These are phyloP conservation scores for Amiota minor DNA, from an alignment of 2,888 invertebrate genomes.

Conservation along the genomic window DNA sequence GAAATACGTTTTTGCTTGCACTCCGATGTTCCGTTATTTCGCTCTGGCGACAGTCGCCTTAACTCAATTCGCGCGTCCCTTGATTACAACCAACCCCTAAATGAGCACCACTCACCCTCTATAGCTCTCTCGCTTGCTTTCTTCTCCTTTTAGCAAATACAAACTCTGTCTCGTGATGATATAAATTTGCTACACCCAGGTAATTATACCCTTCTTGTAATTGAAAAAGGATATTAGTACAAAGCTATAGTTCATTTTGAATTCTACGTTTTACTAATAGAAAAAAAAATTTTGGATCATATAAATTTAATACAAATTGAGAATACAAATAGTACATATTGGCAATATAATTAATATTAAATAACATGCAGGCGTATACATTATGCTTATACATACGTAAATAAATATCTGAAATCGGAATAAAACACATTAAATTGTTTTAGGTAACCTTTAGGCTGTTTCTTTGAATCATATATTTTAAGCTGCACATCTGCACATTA, in stretches of 20 bases:
- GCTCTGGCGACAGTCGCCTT: slow-evolving; percentile 3
- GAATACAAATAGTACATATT: too few relatives aligned
- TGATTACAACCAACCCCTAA: slow-evolving; percentile 20
- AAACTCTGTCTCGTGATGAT: slow-evolving; percentile 13
- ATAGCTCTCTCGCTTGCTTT: neutral
- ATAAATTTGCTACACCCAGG: slow-evolving; percentile 27
- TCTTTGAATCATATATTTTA: too few relatives aligned
- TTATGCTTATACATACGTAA: neutral
- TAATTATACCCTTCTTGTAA: slow-evolving; percentile 17
- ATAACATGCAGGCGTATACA: too few relatives aligned
- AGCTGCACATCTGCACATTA: too few relatives aligned
- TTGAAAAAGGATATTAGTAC: neutral
- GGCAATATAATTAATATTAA: too few relatives aligned
- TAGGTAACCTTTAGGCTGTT: too few relatives aligned
- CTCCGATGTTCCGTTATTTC: slow-evolving; percentile 9
- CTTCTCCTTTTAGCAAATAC: neutral
- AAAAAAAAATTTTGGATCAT: too few relatives aligned
- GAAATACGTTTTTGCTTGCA: neutral
- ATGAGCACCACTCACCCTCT: slow-evolving; percentile 2
- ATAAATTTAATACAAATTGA: too few relatives aligned
- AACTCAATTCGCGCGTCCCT: slow-evolving; percentile 9
- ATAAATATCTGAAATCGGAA: neutral
- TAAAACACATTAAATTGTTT: neutral
- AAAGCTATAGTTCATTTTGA: neutral
- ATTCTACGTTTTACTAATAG: neutral